Evolutionary conservation across 2,888 invertebrate species (phyloP).

Genomic region (Lasioglossum calceatum): DNA sequence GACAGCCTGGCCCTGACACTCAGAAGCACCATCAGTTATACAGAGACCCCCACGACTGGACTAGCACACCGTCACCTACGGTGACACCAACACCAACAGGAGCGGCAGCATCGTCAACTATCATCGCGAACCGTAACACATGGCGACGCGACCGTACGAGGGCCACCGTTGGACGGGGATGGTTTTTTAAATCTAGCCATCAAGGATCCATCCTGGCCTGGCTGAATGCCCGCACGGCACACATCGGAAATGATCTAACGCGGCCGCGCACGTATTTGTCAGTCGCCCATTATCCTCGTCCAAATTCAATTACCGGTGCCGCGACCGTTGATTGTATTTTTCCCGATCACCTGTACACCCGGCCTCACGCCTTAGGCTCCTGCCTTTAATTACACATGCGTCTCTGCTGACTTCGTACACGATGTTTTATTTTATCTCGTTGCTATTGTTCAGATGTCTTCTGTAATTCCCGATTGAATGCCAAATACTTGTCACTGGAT

Average conservation of each 20-base stretch:
- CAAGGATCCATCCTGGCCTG: slow-evolving; percentile 79
- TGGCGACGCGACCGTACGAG: slow-evolving; percentile 68
- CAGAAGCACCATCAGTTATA: slow-evolving; percentile 83
- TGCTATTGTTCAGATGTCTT: background rate
- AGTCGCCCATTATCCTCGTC: slow-evolving; percentile 72
- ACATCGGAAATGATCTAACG: slow-evolving; percentile 75
- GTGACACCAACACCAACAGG: slow-evolving; percentile 47
- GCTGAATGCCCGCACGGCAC: slow-evolving; percentile 76
- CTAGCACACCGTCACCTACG: slow-evolving; percentile 48
- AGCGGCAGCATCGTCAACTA: slow-evolving; percentile 42
- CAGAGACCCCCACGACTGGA: slow-evolving; percentile 77
- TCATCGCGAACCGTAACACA: slow-evolving; percentile 69
- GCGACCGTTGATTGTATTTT: slow-evolving; percentile 66
- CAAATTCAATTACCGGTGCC: slow-evolving; percentile 73
- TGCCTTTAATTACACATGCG: slow-evolving; percentile 9
- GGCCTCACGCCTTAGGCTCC: slow-evolving; percentile 38
- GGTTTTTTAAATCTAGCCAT: slow-evolving; percentile 79
- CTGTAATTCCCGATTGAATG: background rate
- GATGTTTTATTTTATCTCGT: background rate
- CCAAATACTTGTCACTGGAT: background rate
- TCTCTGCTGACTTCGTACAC: background rate
- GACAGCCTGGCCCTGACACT: slow-evolving; percentile 83
- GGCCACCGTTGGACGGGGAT: slow-evolving; percentile 59
- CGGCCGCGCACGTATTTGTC: slow-evolving; percentile 74
- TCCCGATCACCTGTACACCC: slow-evolving; percentile 52